A percentile compares a stretch with the other conserved stretches of the same genome.
Conservation (phyloP, 2,888 invertebrate species). For the Conops quadrifasciatus region DNA sequence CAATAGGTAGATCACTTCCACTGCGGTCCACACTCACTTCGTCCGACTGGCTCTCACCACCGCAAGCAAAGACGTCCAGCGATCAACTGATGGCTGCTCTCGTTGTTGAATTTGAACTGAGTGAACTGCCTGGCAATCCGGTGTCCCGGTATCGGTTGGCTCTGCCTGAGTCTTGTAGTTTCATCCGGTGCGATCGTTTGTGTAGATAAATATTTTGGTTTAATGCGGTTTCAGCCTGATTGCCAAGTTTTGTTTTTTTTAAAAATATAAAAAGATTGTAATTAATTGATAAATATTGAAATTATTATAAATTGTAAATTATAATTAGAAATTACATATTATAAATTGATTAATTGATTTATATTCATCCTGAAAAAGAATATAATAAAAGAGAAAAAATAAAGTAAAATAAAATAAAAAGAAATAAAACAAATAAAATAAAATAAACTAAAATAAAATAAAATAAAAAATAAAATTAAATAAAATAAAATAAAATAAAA, state of each 20-base stretch:
- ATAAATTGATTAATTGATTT: no score
- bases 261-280: no score
- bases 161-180: slow-evolving; percentile 28
- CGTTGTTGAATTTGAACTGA: slow-evolving; percentile 42
- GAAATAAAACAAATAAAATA: no score
- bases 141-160: slow-evolving; percentile 3
- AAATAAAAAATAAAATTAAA: no score
- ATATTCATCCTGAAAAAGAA: no score
- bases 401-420: no score
- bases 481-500: no score
- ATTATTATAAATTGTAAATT: no score
- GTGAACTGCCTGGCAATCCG: slow-evolving; percentile 42
- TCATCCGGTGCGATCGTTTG: slow-evolving; percentile 44
- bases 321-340: no score
- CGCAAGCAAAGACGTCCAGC: slow-evolving; percentile 61
- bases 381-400: no score
- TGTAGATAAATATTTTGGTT: slow-evolving; percentile 39
- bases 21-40: slow-evolving; percentile 22
- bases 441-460: no score
- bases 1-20: slow-evolving; percentile 10
- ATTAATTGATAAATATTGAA: no score
- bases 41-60: slow-evolving; percentile 43
- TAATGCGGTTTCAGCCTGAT: slow-evolving; percentile 30
- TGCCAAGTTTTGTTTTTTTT: slow-evolving; percentile 22
- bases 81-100: slow-evolving; percentile 56